Evolutionary conservation across 2,888 invertebrate species (phyloP).

Genomic region (Candidula unifasciata): DNA sequence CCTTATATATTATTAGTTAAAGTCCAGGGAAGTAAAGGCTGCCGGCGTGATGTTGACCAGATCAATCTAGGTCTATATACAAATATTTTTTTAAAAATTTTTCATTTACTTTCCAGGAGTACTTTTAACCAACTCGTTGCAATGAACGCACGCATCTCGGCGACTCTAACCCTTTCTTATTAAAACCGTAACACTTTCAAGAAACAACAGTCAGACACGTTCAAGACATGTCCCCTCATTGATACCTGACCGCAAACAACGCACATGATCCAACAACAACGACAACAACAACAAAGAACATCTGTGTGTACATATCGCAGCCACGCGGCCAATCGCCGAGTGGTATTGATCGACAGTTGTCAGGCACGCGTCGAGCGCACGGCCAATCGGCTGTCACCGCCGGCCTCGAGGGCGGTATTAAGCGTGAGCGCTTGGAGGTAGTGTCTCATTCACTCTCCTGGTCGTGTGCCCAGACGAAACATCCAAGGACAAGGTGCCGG

Average conservation of each 20-base stretch:
- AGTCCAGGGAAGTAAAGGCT: no score
- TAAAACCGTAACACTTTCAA: not conserved
- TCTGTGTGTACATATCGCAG: conserved; percentile 32
- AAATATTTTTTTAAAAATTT: no score
- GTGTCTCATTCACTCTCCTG: conserved; percentile 33
- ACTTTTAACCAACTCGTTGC: no score
- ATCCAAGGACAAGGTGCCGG: conserved; percentile 34
- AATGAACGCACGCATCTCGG: no score
- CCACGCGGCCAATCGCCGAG: conserved; percentile 35
- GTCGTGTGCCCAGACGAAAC: conserved; percentile 45
- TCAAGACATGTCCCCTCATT: not conserved
- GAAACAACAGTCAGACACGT: not conserved
- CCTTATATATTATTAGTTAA: no score
- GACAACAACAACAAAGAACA: conserved; percentile 45
- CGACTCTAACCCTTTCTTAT: no score
- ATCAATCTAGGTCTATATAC: no score
- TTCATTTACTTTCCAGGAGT: no score
- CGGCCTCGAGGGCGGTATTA: conserved; percentile 47
- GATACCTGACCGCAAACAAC: conserved; percentile 6
- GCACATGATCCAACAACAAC: not conserved
- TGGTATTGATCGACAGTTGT: conserved; percentile 46
- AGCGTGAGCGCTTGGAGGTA: conserved; percentile 37
- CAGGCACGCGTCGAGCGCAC: conserved; percentile 46
- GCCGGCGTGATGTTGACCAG: no score
- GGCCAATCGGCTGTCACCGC: conserved; percentile 43